Conservation (phyloP, 2,797 vertebrate genomes). For the Rhynchotus rufescens region DNA sequence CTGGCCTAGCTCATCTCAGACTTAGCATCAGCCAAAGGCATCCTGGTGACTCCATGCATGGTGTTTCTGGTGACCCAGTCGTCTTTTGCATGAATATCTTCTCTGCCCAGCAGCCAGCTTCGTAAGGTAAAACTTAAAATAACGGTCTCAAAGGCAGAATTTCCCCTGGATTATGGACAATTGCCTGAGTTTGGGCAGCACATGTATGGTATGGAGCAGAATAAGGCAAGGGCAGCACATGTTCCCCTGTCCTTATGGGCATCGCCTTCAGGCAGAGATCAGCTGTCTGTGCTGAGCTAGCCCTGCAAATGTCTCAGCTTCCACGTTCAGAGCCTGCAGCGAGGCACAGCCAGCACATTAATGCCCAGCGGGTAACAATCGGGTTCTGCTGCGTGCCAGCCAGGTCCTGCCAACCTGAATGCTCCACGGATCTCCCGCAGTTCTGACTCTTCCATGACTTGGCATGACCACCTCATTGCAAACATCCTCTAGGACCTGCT, state of each 20-base stretch:
- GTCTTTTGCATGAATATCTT: not conserved
- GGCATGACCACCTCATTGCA: not conserved
- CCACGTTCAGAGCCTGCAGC: not conserved
- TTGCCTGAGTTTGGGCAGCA: not conserved
- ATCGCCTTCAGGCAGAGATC: accelerated
- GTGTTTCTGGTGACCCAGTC: too few relatives aligned
- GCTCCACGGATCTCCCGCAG: not conserved
- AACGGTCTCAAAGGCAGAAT: not conserved
- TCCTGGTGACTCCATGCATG: not conserved
- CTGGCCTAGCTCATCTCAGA: not conserved
- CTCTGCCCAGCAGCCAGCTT: not conserved
- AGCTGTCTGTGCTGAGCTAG: not conserved
- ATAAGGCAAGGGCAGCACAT: not conserved
- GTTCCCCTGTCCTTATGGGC: not conserved
- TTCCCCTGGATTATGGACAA: not conserved
- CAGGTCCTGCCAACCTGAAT: not conserved
- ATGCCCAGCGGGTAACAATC: not conserved
- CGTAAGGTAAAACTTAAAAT: not conserved
- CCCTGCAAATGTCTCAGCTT: not conserved
- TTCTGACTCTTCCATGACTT: not conserved
- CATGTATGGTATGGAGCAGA: not conserved
- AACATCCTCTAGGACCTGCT: accelerated
- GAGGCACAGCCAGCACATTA: not conserved
- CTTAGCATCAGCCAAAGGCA: not conserved
- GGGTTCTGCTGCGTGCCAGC: not conserved